Evolutionary conservation across 2,797 vertebrate genomes (phyloP), one percentile per base, ranked within the genome.

Genomic region (Labeo calbasu): DNA sequence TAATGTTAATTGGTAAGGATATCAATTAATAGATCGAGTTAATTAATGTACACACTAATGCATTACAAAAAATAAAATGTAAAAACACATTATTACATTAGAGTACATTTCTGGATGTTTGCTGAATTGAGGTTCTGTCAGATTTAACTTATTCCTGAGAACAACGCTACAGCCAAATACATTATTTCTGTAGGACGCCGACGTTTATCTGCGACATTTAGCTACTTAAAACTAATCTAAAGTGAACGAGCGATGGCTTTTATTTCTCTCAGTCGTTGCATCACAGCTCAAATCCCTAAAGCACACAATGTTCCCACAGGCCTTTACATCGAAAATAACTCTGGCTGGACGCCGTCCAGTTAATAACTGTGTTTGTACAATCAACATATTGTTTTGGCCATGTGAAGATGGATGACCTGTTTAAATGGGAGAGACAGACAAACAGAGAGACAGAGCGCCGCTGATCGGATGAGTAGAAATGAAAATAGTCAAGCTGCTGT

Each of bases 161-260:
- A 28, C 61, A 28, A 32, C 32, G 15, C 25, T 28, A 21, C 19
- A 36, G 72, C 53, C 13, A 21, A 76, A 57, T 76, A 57, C 36
- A 6, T 43, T 46, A 46, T 61, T 25, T 61, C 75, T 40, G 51
- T 14, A 5, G 11, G 28, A 77, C 10, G 43, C 50, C 23, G 48
- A 77, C 17, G 36, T 55, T 77, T 57, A 32, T 73, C 73, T 23
- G 55, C 57, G 28, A 81, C 28, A 73, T 87, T 82, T 63, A 78
- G 81, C 84, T 78, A 83, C 77, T 85, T 85, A 84, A 79, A 66
- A 82, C 82, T 77, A 78, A 83, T 86, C 71, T 73, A 78, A 59
- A 77, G 81, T 63, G 68, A 87, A 76, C 13, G 32, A 81, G 71
- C 17, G 71, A 83, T 32, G 61, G 83, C 83, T 85, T 84, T 73